These are phyloP conservation scores for Neomonachus schauinslandi DNA, from an alignment of 2,113 vertebrate species.

Conservation along the genomic window DNA sequence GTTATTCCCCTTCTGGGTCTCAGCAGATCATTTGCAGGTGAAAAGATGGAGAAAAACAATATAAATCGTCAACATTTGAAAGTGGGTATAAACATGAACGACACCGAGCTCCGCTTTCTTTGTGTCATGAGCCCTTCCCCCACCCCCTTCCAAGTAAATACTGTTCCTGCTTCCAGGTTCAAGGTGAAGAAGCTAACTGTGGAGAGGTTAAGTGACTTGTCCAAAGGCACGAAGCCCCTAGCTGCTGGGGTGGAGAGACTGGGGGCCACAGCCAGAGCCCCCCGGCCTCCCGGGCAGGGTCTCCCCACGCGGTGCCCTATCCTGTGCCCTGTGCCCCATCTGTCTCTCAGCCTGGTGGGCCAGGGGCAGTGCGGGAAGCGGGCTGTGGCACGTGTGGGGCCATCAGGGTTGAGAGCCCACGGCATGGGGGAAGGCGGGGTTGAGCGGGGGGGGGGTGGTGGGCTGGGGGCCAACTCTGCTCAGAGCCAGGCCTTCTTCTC, in stretches of 20 bases:
- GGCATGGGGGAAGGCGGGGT: background rate
- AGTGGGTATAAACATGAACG: fast-evolving
- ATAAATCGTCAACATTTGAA: fast-evolving
- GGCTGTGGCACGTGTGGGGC: background rate
- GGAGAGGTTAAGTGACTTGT: background rate
- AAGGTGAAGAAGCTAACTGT: background rate
- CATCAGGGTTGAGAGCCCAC: background rate
- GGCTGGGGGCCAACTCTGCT: constrained; percentile 50
- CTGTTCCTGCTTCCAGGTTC: background rate
- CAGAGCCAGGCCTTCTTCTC: constrained; percentile 72
- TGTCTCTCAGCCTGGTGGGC: background rate
- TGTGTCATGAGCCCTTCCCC: background rate
- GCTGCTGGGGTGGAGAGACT: fast-evolving
- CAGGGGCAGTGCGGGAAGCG: background rate
- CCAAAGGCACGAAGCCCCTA: background rate
- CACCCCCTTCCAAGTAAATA: background rate
- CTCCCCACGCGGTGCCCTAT: fast-evolving
- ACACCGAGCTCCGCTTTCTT: fast-evolving
- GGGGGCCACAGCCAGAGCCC: background rate
- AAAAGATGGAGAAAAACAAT: background rate
- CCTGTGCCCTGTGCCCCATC: background rate
- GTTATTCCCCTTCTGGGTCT: background rate
- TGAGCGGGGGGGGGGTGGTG: background rate
- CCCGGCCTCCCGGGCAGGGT: fast-evolving
- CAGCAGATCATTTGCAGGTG: fast-evolving